These are phyloP conservation scores for Aramus guarauna DNA, from an alignment of 2,113 vertebrate species.

Conservation along the genomic window DNA sequence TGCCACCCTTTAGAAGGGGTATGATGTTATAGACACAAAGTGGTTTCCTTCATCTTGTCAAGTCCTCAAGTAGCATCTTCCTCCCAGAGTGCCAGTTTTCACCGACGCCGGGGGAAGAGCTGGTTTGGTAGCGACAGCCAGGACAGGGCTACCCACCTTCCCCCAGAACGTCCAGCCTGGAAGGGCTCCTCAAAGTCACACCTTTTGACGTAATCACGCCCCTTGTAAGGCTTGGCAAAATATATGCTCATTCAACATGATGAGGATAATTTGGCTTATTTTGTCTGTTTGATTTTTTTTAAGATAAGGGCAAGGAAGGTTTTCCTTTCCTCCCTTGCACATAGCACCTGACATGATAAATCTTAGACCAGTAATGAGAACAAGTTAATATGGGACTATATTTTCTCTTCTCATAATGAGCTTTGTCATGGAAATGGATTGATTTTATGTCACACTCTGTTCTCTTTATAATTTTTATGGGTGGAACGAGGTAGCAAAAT, in stretches of 20 bases:
- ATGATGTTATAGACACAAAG: neutral
- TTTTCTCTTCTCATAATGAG: constrained; percentile 51
- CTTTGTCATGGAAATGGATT: constrained; percentile 53
- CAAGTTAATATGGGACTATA: constrained; percentile 41
- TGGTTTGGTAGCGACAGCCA: neutral
- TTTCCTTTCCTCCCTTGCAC: constrained; percentile 1
- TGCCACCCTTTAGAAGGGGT: neutral
- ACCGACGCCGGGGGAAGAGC: fast-evolving
- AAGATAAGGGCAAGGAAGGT: neutral
- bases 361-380: constrained; percentile 48
- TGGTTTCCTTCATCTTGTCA: neutral
- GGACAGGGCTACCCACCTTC: neutral
- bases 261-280: neutral
- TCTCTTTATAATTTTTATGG: constrained; percentile 52
- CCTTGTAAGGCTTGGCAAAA: neutral
- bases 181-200: neutral
- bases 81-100: neutral
- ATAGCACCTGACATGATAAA: constrained; percentile 13
- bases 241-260: neutral
- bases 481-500: constrained; percentile 30
- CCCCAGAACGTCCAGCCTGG: neutral
- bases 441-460: constrained; percentile 56
- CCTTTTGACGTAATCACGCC: neutral
- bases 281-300: neutral
- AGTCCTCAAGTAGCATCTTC: neutral